Evolutionary conservation across 2,888 invertebrate species (phyloP), one percentile per base, ranked within the genome.

Genomic region (Teleogryllus oceanicus): DNA sequence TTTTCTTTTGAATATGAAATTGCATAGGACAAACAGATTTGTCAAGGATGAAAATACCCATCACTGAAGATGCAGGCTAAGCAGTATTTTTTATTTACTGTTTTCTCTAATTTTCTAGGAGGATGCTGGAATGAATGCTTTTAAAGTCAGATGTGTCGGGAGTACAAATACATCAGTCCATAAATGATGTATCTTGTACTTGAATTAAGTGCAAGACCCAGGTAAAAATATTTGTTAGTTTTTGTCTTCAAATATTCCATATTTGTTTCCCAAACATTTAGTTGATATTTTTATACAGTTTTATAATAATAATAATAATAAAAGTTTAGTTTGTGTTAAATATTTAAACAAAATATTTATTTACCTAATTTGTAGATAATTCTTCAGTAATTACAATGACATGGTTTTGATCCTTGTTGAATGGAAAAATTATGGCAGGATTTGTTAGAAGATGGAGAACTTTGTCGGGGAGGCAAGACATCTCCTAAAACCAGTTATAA

Each of bases 371-470:
- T 83, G 74, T 83, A 85, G 89, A 87, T 16, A 89, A 88, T 81
- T 87, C 90, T 2, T 87, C 88, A 80, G 89, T 92, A 74, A 90
- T 91, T 49, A 89, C 90, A 83, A 90, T 90, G 84, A 86, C 90
- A 12, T 89, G 89, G 84, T n/a, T 94, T 94, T 87, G 91, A 94
- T 89, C 90, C 96, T 82, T 86, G 90, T 82, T 88, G 75, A 88
- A 88, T 83, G 94, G 88, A 88, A 77, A 88, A 91, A 81, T 86
- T 96, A 21, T 97, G 97, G 97, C 89, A 91, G 74, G 92, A 93
- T 84, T 87, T 97, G 24, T 89, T 90, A 83, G 89, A 90, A 77
- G 89, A 92, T 83, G 96, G 96, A 2, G 90, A 91, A 84, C 88
- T 96, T 75, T 49, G 76, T 20, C 16, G 76, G 37, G 37, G 20